These are phyloP conservation scores for Canis aureus DNA, from an alignment of 2,113 vertebrate species.

Conservation along the genomic window DNA sequence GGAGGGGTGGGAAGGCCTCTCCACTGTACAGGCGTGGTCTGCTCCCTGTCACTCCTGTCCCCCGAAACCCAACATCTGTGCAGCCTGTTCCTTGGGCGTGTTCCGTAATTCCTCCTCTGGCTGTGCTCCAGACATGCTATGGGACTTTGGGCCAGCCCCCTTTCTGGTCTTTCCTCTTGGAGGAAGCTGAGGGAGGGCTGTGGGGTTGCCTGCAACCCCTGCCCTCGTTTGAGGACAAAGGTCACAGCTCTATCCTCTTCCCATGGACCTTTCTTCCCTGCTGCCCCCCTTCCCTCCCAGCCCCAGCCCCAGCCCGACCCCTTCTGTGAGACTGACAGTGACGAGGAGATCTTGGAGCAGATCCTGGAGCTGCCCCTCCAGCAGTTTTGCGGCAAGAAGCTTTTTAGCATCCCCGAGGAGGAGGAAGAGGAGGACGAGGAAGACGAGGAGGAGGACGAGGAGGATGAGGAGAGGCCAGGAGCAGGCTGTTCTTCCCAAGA, in stretches of 20 bases:
- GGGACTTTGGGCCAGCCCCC: background rate
- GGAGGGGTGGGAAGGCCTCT: background rate
- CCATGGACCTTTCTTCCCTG: constrained; percentile 67
- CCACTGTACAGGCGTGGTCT: background rate
- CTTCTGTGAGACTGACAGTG: constrained; percentile 93
- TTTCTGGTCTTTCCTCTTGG: constrained; percentile 46
- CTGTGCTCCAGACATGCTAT: background rate
- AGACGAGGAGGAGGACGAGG: constrained; percentile 85
- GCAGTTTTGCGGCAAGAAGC: constrained; percentile 90
- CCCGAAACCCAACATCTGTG: background rate
- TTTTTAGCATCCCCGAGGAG: constrained; percentile 95
- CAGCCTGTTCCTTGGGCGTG: background rate
- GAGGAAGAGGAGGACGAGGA: constrained; percentile 87
- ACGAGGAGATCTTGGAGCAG: constrained; percentile 95
- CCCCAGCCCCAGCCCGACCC: constrained; percentile 85
- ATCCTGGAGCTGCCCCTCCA: constrained; percentile 94
- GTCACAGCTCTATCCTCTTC: constrained; percentile 57
- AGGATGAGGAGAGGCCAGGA: constrained; percentile 70
- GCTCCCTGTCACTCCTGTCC: background rate
- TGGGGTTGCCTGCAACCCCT: background rate
- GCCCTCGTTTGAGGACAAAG: constrained; percentile 38
- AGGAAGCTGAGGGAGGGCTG: constrained; percentile 25
- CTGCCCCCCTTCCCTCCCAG: constrained; percentile 69
- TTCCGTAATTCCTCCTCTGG: background rate
- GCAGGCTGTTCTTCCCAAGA: constrained; percentile 33